phyloP scores from a whole-genome alignment of 2,888 invertebrate genomes.

The Acholoe squamosa region DNA sequence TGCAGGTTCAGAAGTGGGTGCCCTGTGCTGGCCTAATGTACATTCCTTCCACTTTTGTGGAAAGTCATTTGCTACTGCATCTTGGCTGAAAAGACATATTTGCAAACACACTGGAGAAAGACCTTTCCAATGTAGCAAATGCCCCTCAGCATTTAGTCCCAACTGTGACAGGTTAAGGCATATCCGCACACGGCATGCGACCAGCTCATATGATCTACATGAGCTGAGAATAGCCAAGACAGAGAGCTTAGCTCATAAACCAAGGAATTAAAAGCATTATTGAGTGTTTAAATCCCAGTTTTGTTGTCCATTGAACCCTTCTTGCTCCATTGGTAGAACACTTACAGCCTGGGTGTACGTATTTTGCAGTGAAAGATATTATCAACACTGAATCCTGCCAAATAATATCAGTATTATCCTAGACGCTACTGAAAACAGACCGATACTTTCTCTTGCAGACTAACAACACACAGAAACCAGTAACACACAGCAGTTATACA shows the following conservation, averaged over 20 bases:
- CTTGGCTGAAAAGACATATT: not conserved
- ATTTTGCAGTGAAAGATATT: too few relatives aligned
- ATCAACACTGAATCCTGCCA: too few relatives aligned
- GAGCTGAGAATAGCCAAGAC: not conserved
- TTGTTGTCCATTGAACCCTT: not conserved
- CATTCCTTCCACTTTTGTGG: not conserved
- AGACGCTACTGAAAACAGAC: too few relatives aligned
- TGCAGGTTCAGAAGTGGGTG: not conserved
- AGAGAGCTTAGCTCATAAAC: not conserved
- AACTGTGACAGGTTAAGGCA: not conserved
- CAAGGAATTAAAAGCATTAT: not conserved
- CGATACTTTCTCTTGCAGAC: too few relatives aligned
- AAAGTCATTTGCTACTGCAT: not conserved
- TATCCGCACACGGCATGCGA: not conserved
- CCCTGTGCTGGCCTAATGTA: not conserved
- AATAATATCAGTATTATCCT: too few relatives aligned
- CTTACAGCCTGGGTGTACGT: too few relatives aligned
- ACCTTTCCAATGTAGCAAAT: not conserved
- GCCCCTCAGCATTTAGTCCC: not conserved
- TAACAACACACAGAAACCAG: not conserved
- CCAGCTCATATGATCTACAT: not conserved
- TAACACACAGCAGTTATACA: not conserved
- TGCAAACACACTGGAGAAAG: conserved; percentile 7
- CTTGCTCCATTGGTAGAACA: not conserved
- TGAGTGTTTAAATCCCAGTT: not conserved